Evolutionary conservation across 2,797 vertebrate species (phyloP), one percentile per base, ranked within the genome.

Genomic region (Nyctibius grandis): DNA sequence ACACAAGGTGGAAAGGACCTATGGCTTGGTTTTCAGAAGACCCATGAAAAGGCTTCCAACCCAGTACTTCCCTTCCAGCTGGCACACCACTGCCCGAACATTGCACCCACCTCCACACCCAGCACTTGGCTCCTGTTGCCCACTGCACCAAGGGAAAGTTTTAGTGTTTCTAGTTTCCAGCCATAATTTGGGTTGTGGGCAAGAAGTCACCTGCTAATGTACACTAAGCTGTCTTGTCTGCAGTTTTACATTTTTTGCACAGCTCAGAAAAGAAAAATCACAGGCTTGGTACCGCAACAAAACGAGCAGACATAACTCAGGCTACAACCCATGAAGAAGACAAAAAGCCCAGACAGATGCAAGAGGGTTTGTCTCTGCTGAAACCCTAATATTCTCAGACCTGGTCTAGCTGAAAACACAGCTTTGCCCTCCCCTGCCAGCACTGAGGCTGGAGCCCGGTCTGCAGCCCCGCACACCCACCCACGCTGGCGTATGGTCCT

Each of bases 41-140:
- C 28, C 15, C 28, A 16, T 9, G 6, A 48, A 91, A 79, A 75
- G 31, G 13, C 21, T 65, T 69, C 57, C 40, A 89, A 44, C 21
- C 47, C 56, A 79, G 38, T 45, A 34, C 26, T 34, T 44, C 13
- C 23, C 18, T 67, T n/a, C 25, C 42, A 6, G 34, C 16, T 51
- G 45, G 29, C 36, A 33, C 29, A 44, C 26, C 3, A 1, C 40
- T 61, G 33, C 25, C 47, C 8, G 5, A 57, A 57, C 18, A 11
- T 20, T 0, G 0, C 19, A 42, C 26, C 25, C 4, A 0, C 34
- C 47, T 63, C 64, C 5, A 12, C 8, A 38, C 3, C 38, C 33
- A 36, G 56, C 1, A 0, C 45, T 36, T 15, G 16, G 61, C 20
- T 84, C 26, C 26, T 1, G 38, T 3, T 5, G 12, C 48, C 9